These are phyloP conservation scores for Narcine bancroftii DNA, from an alignment of 2,113 vertebrate species.

Conservation along the genomic window DNA sequence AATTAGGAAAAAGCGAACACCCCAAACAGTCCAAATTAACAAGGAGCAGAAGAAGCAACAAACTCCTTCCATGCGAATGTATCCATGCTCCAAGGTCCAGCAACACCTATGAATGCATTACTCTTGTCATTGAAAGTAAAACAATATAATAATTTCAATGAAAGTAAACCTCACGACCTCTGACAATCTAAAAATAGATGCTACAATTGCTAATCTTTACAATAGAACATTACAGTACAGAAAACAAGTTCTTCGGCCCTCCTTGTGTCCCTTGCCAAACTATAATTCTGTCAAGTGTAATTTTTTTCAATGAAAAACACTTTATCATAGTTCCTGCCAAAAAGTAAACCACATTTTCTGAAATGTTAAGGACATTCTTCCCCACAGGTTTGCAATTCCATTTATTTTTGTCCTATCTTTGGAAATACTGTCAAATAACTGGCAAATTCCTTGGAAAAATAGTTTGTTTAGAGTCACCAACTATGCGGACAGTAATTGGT, in stretches of 20 bases:
- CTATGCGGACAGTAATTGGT: neutral
- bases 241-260: too few relatives aligned
- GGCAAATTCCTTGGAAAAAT: neutral
- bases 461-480: neutral
- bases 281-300: too few relatives aligned
- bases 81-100: neutral
- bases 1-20: neutral
- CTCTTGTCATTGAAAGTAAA: neutral
- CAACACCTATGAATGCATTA: neutral
- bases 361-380: neutral
- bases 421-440: neutral
- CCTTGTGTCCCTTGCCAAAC: too few relatives aligned
- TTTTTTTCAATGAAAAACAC: neutral
- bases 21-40: neutral
- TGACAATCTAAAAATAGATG: neutral
- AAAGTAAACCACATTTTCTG: neutral
- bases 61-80: neutral
- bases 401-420: neutral
- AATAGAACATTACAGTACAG: too few relatives aligned
- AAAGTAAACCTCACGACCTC: neutral
- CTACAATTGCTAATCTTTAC: neutral
- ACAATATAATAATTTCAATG: neutral
- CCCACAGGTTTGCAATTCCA: neutral
- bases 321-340: neutral
- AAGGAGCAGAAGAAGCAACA: neutral